Evolutionary conservation across 2,888 invertebrate genomes (phyloP), one percentile per base, ranked within the genome.

Genomic region (Leptopilina syphax): DNA sequence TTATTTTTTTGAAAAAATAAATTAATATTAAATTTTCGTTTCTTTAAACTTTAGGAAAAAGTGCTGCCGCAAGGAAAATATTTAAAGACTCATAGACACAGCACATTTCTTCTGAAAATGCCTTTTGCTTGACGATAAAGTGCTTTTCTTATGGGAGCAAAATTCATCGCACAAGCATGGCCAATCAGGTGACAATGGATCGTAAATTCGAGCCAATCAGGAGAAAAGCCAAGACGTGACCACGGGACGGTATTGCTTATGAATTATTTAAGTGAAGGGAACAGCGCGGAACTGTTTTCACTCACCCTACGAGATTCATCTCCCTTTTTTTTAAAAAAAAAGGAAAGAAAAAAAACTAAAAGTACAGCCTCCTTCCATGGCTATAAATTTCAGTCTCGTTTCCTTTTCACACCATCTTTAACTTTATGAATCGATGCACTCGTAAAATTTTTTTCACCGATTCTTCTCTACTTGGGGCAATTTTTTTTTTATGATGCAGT

Each of bases 161-260:
- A 86, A 87, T 85, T 84, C 86, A 84, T 85, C 87, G 89, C 89
- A 90, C 90, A 90, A 91, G 87, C 88, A 87, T 86, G 87, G 89
- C 88, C 91, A 91, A 91, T 91, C 91, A 90, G 89, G 86, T 86
- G 88, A 91, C 91, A 91, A 91, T 91, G 88, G 90, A 85, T 89
- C 89, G 90, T 90, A 91, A 91, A 91, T 91, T 90, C 86, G 86
- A 88, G 87, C 89, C 91, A 91, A 91, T 91, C 90, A 90, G 87
- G 83, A 85, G 85, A 85, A 86, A 85, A 86, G 87, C 86, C 84
- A 86, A 87, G 86, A 90, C 90, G 90, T 90, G 91, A 89, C 89
- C 89, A 86, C 88, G 83, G 86, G 81, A 82, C 86, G 85, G 88
- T 89, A 88, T 90, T 89, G 89, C 91, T 91, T 91, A 91, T 91